Percentiles rank a stretch among this genome's conserved stretches.
Conservation (phyloP, 2,888 invertebrate species). For the Cryptophagus acutangulus region DNA sequence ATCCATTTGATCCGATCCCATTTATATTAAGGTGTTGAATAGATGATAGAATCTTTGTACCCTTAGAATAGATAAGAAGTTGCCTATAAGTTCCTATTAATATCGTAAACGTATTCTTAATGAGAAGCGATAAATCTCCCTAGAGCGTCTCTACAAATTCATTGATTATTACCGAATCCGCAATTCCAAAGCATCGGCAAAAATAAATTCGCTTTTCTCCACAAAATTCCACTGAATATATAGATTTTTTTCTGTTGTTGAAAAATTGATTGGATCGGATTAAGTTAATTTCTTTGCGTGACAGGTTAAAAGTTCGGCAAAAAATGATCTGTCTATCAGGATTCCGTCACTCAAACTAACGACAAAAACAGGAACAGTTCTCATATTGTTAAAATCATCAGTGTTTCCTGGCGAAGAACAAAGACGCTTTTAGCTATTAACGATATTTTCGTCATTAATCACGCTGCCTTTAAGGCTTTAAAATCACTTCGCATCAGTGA, state of each 20-base stretch:
- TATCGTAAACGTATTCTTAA: conserved; percentile 1
- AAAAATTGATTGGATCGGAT: background rate
- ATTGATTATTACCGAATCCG: no score
- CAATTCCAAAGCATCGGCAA: no score
- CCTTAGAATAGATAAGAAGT: conserved; percentile 1
- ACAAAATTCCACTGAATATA: no score
- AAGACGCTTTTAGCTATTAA: conserved; percentile 7
- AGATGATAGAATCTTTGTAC: background rate
- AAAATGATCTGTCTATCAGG: background rate
- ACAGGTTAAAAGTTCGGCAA: background rate
- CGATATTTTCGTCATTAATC: conserved; percentile 7
- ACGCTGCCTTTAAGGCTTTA: background rate
- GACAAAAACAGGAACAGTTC: background rate
- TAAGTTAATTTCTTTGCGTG: background rate
- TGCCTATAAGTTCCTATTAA: background rate
- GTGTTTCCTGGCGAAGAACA: conserved; percentile 4
- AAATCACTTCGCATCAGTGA: background rate
- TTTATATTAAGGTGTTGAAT: conserved; percentile 1
- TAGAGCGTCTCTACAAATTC: background rate
- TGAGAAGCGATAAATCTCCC: background rate
- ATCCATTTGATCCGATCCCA: no score
- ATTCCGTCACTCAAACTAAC: no score
- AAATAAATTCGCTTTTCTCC: no score
- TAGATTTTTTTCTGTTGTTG: no score
- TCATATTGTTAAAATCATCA: conserved; percentile 8